A percentile compares a stretch with the other conserved stretches of the same genome.
phyloP scores from a whole-genome alignment of 37 sponge, comb jelly and placozoan species.

The Spongia lamella region DNA sequence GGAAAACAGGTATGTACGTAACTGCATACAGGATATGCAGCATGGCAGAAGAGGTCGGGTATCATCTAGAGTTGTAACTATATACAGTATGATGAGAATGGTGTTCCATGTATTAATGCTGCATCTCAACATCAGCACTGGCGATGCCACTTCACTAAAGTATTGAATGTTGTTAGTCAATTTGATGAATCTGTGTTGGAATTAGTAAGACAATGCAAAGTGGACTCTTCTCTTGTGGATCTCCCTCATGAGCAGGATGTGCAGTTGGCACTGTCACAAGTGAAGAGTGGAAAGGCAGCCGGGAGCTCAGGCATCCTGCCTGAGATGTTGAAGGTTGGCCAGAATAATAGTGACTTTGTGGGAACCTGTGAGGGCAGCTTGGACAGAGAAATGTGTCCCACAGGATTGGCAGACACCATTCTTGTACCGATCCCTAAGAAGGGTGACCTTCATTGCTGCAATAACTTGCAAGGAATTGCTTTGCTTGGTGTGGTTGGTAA shows the following conservation, averaged over 20 bases:
- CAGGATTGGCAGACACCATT: slow-evolving; percentile 25
- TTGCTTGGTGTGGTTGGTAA: too few relatives aligned
- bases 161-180: slow-evolving; percentile 12
- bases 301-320: slow-evolving; percentile 34
- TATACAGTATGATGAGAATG: too few relatives aligned
- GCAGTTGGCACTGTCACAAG: slow-evolving; percentile 6
- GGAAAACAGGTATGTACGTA: too few relatives aligned
- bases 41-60: too few relatives aligned
- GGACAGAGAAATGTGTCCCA: slow-evolving; percentile 27
- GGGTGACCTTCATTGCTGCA: slow-evolving; percentile 10
- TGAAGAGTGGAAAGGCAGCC: slow-evolving; percentile 40
- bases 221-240: slow-evolving; percentile 6
- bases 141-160: slow-evolving; percentile 14
- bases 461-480: too few relatives aligned
- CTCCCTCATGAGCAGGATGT: slow-evolving; percentile 35
- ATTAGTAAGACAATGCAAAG: too few relatives aligned
- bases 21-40: too few relatives aligned
- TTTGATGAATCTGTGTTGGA: slow-evolving; percentile 16
- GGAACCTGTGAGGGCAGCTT: slow-evolving; percentile 21
- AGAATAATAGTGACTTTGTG: slow-evolving; percentile 26
- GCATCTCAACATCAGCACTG: too few relatives aligned
- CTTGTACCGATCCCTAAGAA: slow-evolving; percentile 33
- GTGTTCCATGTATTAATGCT: too few relatives aligned
- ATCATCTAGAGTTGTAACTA: too few relatives aligned
- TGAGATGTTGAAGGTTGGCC: slow-evolving; percentile 38